phyloP scores from a whole-genome alignment of 1,140 invertebrate species.

The Battus philenor region DNA sequence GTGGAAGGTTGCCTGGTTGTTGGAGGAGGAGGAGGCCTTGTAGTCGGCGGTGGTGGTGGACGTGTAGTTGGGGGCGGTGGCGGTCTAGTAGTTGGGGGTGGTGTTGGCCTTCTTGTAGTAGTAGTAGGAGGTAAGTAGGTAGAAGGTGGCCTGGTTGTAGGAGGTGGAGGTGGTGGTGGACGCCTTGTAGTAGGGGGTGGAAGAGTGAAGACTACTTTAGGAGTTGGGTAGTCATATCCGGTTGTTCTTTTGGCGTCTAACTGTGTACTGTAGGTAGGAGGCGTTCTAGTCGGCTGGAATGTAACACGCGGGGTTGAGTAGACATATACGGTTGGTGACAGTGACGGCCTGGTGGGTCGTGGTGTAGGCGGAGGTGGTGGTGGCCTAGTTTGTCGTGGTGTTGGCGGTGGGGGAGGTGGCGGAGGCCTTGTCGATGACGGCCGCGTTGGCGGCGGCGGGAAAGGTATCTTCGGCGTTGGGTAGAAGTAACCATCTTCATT shows the following conservation, averaged over 20 bases:
- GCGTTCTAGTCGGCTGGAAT: slow-evolving; percentile 17
- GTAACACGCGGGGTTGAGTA: slow-evolving; percentile 17
- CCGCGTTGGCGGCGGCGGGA: slow-evolving; percentile 40
- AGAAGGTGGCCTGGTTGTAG: slow-evolving; percentile 15
- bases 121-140: slow-evolving; percentile 8
- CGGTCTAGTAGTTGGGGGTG: slow-evolving; percentile 9
- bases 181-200: slow-evolving; percentile 29
- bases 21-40: slow-evolving; percentile 17
- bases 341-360: slow-evolving; percentile 19
- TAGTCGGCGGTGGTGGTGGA: slow-evolving; percentile 19
- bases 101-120: slow-evolving; percentile 15
- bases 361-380: slow-evolving; percentile 21
- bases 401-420: slow-evolving; percentile 15
- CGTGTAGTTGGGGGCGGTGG: slow-evolving; percentile 20
- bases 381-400: slow-evolving; percentile 20
- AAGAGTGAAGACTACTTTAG: slow-evolving; percentile 24
- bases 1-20: slow-evolving; percentile 17
- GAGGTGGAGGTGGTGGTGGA: slow-evolving; percentile 9
- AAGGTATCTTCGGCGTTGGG: slow-evolving; percentile 57
- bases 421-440: slow-evolving; percentile 20
- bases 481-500: slow-evolving; percentile 69
- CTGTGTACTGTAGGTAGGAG: slow-evolving; percentile 14
- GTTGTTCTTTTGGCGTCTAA: slow-evolving; percentile 17
- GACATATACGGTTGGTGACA: slow-evolving; percentile 16
- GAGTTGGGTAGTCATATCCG: slow-evolving; percentile 27